Evolutionary conservation across 2,888 invertebrate genomes (phyloP).

Genomic region (Ariolimax columbianus): DNA sequence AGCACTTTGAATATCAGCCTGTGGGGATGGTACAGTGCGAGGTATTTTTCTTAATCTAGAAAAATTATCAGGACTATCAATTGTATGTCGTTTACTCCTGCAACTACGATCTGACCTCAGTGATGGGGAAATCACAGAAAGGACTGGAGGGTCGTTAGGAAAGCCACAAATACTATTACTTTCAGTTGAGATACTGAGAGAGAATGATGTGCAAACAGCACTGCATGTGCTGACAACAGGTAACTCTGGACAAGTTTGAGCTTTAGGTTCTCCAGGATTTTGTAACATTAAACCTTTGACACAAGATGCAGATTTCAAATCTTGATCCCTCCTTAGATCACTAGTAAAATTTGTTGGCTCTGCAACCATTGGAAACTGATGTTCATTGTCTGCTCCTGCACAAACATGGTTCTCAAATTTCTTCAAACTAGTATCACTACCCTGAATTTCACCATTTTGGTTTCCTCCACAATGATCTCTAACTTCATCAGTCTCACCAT

Average conservation of each 20-base stretch:
- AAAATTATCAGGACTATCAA: constrained; percentile 31
- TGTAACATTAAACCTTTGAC: not conserved
- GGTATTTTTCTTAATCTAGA: constrained; percentile 5
- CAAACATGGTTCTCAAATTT: constrained; percentile 1
- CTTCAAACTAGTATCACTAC: not conserved
- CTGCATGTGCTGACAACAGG: not conserved
- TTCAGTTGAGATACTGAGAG: not conserved
- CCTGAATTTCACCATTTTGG: not conserved
- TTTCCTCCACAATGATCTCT: constrained; percentile 14
- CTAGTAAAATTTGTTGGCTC: not conserved
- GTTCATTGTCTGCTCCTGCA: not conserved
- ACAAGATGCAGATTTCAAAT: not conserved
- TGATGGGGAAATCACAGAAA: constrained; percentile 3
- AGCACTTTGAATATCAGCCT: not conserved
- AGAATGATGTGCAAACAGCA: not conserved
- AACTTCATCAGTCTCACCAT: constrained; percentile 26
- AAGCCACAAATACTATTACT: not conserved
- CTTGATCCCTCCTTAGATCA: not conserved
- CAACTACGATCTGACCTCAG: not conserved
- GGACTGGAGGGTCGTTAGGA: constrained; percentile 32
- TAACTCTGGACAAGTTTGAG: not conserved
- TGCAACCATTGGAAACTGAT: not conserved
- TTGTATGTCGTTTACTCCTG: constrained; percentile 35
- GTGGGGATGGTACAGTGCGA: not conserved
- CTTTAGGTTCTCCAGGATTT: not conserved